These are phyloP conservation scores for Teleogryllus oceanicus DNA, from an alignment of 2,888 invertebrate species.

Conservation along the genomic window DNA sequence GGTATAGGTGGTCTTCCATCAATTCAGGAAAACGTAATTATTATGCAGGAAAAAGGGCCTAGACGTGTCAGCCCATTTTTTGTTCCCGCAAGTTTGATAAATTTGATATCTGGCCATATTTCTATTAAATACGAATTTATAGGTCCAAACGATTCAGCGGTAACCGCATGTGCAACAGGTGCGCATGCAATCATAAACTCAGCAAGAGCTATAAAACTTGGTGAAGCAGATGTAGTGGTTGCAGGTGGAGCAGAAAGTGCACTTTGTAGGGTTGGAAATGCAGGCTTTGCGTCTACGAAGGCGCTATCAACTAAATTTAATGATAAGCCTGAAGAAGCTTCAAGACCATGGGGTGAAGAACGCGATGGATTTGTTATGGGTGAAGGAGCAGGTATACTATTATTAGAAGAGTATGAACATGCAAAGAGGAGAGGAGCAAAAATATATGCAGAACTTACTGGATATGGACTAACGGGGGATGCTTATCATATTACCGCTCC, in stretches of 20 bases:
- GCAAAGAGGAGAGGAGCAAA: constrained; percentile 45
- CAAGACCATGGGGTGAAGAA: constrained; percentile 53
- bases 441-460: constrained; percentile 51
- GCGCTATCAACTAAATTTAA: constrained; percentile 11
- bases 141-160: constrained; percentile 2
- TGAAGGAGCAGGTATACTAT: constrained; percentile 53
- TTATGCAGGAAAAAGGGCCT: background rate
- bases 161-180: constrained; percentile 10
- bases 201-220: constrained; percentile 21
- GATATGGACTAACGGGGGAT: constrained; percentile 53
- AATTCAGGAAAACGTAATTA: constrained; percentile 10
- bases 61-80: constrained; percentile 10
- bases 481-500: constrained; percentile 55
- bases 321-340: constrained; percentile 44
- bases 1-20: constrained; percentile 18
- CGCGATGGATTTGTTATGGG: constrained; percentile 58
- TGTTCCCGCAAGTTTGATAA: background rate
- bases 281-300: constrained; percentile 30
- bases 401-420: constrained; percentile 52
- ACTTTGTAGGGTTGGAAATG: constrained; percentile 31
- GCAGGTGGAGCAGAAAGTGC: constrained; percentile 31
- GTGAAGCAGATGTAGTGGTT: constrained; percentile 33
- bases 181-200: constrained; percentile 2
- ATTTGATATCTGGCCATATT: constrained; percentile 10
- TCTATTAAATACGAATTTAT: constrained; percentile 10